These are phyloP conservation scores for Meloe dianella DNA, from an alignment of 2,888 invertebrate species.

Conservation along the genomic window DNA sequence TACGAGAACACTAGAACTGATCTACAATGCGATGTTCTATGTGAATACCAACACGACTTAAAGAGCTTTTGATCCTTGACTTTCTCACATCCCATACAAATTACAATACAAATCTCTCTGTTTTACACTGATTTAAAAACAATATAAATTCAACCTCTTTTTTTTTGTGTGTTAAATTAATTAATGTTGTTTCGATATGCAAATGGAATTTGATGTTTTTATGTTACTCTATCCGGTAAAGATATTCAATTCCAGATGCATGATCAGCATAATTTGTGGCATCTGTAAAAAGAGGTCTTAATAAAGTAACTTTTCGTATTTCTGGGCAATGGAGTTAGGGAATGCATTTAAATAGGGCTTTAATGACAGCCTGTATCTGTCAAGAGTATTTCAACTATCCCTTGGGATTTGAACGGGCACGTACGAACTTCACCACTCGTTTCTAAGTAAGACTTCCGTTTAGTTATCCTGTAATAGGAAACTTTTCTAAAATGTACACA, in stretches of 20 bases:
- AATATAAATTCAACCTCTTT: not conserved
- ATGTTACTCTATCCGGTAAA: not conserved
- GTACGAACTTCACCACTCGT: slow-evolving; percentile 36
- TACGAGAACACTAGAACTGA: slow-evolving; percentile 30
- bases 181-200: slow-evolving; percentile 31
- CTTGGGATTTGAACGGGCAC: slow-evolving; percentile 44
- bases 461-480: slow-evolving; percentile 24
- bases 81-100: not conserved
- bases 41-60: slow-evolving; percentile 42
- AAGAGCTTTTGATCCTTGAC: slow-evolving; percentile 33
- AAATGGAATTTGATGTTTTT: slow-evolving; percentile 21
- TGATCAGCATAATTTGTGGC: slow-evolving; percentile 37
- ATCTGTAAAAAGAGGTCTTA: slow-evolving; percentile 25
- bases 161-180: not conserved
- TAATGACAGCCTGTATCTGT: slow-evolving; percentile 55
- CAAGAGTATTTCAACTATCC: slow-evolving; percentile 49
- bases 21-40: slow-evolving; percentile 34
- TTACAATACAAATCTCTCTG: not conserved
- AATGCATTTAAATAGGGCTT: slow-evolving; percentile 56
- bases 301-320: slow-evolving; percentile 30
- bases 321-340: slow-evolving; percentile 48
- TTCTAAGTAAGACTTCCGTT: slow-evolving; percentile 37
- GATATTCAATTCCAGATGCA: slow-evolving; percentile 13
- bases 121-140: not conserved
- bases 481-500: slow-evolving; percentile 15